These are phyloP conservation scores for Glandiceps talaboti DNA, from an alignment of 53 echinoderm and acorn worm genomes.

Conservation along the genomic window DNA sequence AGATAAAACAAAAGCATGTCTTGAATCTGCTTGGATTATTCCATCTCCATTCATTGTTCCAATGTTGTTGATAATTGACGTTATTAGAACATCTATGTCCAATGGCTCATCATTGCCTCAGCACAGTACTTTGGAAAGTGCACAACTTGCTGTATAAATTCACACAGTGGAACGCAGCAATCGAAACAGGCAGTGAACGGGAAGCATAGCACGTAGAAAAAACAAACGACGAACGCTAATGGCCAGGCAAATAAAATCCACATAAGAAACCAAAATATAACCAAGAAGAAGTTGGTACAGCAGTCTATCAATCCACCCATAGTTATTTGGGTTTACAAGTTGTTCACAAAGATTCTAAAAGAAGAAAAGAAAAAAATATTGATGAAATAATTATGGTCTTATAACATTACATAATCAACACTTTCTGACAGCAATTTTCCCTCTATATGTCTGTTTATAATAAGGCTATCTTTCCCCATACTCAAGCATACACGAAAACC, in stretches of 20 bases:
- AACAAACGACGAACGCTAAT: not conserved
- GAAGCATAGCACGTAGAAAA: not conserved
- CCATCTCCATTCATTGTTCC: too few relatives aligned
- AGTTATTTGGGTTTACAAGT: not conserved
- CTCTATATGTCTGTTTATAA: too few relatives aligned
- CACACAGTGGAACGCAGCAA: not conserved
- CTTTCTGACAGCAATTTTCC: too few relatives aligned
- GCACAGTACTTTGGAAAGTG: not conserved
- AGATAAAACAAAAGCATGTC: too few relatives aligned
- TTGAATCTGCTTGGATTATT: too few relatives aligned
- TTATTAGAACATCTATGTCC: not conserved
- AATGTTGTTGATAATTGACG: too few relatives aligned
- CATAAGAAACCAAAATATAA: not conserved
- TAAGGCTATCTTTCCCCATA: too few relatives aligned
- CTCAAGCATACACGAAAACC: too few relatives aligned
- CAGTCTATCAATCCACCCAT: not conserved
- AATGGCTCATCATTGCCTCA: not conserved
- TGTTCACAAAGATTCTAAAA: too few relatives aligned
- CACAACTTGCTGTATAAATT: not conserved
- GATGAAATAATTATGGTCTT: too few relatives aligned
- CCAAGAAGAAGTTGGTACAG: not conserved
- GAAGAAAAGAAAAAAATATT: too few relatives aligned
- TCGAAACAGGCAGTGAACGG: not conserved
- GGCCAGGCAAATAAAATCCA: not conserved
- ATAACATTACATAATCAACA: too few relatives aligned